Base-by-base conservation (phyloP, 2,113 vertebrate species). In the Tiliqua scincoides region DNA sequence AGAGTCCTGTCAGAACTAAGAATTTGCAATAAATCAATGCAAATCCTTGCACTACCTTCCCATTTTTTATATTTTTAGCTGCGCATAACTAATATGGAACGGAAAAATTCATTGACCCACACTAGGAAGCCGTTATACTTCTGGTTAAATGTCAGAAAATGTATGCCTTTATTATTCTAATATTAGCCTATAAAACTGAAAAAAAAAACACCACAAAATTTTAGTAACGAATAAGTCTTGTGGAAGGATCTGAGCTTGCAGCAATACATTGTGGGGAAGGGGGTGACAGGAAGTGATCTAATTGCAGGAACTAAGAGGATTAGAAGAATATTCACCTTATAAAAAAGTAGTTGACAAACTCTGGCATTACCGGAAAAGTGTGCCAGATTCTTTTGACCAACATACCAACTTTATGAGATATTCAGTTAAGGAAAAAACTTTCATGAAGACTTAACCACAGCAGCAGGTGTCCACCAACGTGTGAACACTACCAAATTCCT, bases 21-120 rank as follows among this genome's bases (percentile, higher is more conserved):
- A 48, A 83, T 86, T 83, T 92, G 82, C 86, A 87, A 84, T 83
- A 95, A 91, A 87, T 84, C 52, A 87, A 48, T 74, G 52, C 62
- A 84, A 70, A 83, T 79, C 43, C 40, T 73, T 68, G 18, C 70
- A 54, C 57, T 61, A 59, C 62, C 65, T 81, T 82, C 87, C 90
- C 48, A 74, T 90, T 89, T 91, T 88, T 90, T 73, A 91, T 81
- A n/a, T 40, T 83, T 82, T 72, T 48, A 90, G 81, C 87, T 79
- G 89, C 77, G 89, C 85, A 92, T 89, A 65, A 88, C 1, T 90
- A 63, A 63, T 68, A 89, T 85, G 86, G 37, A 90, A 35, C 88
- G 86, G 91, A 86, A 88, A 65, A 79, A 14, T 54, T 79, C 61
- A 78, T 65, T 83, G 68, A n/a, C 21, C 37, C 10, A 79, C 4